phyloP scores from a whole-genome alignment of 2,888 invertebrate species.

The Lepidochrysops patricia region DNA sequence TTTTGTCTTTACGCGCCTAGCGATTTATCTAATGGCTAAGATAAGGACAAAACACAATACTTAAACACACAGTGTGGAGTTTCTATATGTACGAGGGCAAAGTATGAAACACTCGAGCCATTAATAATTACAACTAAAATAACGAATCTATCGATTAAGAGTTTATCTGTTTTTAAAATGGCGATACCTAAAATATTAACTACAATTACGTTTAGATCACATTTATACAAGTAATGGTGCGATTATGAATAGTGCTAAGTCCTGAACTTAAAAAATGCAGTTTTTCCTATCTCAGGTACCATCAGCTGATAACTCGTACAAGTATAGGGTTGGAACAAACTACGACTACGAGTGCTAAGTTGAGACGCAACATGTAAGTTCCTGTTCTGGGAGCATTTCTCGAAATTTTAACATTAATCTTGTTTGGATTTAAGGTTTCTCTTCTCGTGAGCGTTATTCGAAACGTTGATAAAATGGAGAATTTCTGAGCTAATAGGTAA shows the following conservation, averaged over 20 bases:
- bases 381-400: background rate
- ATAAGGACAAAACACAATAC: too few species aligned
- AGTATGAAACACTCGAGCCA: background rate
- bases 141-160: background rate
- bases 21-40: too few species aligned
- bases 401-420: too few species aligned
- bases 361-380: too few species aligned
- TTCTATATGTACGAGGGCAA: too few species aligned
- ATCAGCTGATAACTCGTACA: too few species aligned
- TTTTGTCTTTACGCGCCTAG: too few species aligned
- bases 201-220: slow-evolving; percentile 36
- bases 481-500: too few species aligned
- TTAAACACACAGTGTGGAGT: too few species aligned
- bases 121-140: background rate
- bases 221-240: slow-evolving; percentile 40
- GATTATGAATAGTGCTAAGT: slow-evolving; percentile 8
- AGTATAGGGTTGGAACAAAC: background rate
- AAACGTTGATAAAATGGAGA: too few species aligned
- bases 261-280: background rate
- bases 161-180: slow-evolving; percentile 14
- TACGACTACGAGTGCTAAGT: slow-evolving; percentile 5
- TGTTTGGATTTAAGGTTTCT: too few species aligned
- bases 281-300: background rate
- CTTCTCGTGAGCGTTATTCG: too few species aligned
- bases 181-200: slow-evolving; percentile 27